Percentiles rank a stretch among this genome's conserved stretches.
Evolutionary conservation across 1,140 invertebrate genomes (phyloP).

Genomic region (Achatina immaculata): DNA sequence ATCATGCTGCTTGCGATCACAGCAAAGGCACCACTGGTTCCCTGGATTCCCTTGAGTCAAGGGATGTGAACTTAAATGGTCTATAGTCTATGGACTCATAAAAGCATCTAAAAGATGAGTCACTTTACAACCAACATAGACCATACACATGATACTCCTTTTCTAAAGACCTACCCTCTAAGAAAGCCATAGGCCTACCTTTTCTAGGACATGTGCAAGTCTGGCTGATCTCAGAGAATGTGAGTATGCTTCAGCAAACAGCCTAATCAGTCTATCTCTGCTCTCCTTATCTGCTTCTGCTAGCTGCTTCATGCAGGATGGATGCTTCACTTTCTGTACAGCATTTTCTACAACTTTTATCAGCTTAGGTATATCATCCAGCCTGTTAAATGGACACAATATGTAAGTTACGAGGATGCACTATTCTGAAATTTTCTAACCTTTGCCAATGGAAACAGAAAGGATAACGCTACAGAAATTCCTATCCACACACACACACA

Average conservation of each 20-base stretch:
- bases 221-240: not conserved
- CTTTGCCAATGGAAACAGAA: not conserved
- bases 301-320: not conserved
- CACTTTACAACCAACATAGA: too few relatives aligned
- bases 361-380: conserved; percentile 8
- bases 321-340: not conserved
- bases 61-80: too few relatives aligned
- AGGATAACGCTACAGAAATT: too few relatives aligned
- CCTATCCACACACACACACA: too few relatives aligned
- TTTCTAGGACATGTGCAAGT: conserved; percentile 11
- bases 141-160: too few relatives aligned
- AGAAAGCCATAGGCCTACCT: conserved; percentile 6
- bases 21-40: too few relatives aligned
- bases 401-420: not conserved
- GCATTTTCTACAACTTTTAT: not conserved
- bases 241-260: not conserved
- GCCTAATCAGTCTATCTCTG: not conserved
- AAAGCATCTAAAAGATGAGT: too few relatives aligned
- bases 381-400: not conserved
- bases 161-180: not conserved
- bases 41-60: too few relatives aligned
- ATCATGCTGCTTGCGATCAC: too few relatives aligned
- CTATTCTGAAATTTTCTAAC: not conserved
- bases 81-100: too few relatives aligned
- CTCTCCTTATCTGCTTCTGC: not conserved